phyloP scores from a whole-genome alignment of 2,888 invertebrate genomes.

The Platycnemis pennipes region DNA sequence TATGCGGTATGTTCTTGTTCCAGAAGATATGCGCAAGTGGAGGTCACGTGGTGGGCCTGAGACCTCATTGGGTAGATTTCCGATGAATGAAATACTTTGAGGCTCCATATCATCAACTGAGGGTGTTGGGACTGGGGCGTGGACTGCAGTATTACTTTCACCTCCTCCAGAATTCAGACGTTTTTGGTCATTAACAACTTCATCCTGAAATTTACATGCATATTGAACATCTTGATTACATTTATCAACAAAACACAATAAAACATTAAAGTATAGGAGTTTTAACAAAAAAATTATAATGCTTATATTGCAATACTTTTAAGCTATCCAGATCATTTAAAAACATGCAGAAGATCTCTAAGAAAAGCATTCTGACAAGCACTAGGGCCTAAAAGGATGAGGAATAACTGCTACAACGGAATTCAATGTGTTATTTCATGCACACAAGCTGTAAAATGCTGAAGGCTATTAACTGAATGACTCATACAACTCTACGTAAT shows the following conservation, averaged over 20 bases:
- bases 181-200: conserved; percentile 28
- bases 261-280: neutral
- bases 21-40: conserved; percentile 82
- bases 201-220: neutral
- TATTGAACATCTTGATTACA: neutral
- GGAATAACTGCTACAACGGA: neutral
- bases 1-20: conserved; percentile 93
- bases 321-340: neutral
- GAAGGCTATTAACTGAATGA: neutral
- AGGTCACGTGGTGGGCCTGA: conserved; percentile 59
- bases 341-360: neutral
- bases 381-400: neutral
- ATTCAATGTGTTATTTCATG: neutral
- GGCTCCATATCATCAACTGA: conserved; percentile 94
- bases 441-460: neutral
- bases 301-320: neutral
- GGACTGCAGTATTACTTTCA: conserved; percentile 75
- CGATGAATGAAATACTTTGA: conserved; percentile 95
- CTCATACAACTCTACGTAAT: neutral
- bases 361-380: neutral
- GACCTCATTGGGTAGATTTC: conserved; percentile 80
- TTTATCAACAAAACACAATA: neutral
- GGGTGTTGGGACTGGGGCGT: conserved; percentile 84
- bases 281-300: neutral
- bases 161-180: neutral